Conservation (phyloP, 1,140 invertebrate species). For the Ectropis grisescens region DNA sequence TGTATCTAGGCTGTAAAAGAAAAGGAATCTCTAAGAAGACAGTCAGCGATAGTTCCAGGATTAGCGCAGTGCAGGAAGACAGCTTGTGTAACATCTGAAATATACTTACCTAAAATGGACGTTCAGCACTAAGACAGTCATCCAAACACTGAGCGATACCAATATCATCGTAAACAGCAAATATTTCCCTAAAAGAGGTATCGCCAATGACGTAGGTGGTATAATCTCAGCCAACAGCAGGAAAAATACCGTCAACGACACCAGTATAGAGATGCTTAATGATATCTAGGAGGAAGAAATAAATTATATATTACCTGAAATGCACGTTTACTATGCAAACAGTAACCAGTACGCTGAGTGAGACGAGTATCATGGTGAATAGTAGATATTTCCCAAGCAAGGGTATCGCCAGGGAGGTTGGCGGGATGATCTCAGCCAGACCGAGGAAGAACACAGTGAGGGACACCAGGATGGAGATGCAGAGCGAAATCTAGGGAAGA, state of each 20-base stretch:
- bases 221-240: no score
- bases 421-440: conserved; percentile 97
- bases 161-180: conserved; percentile 97
- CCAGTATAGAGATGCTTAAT: conserved; percentile 96
- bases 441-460: conserved; percentile 98
- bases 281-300: conserved; percentile 77
- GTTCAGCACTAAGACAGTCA: conserved; percentile 96
- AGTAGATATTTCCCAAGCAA: conserved; percentile 95
- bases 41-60: no score
- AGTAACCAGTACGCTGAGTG: conserved; percentile 95
- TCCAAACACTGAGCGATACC: conserved; percentile 95
- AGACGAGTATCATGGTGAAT: conserved; percentile 98
- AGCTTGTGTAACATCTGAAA: no score
- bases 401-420: conserved; percentile 95
- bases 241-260: conserved; percentile 98
- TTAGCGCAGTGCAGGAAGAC: no score
- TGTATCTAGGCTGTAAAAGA: no score
- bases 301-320: conserved; percentile 95
- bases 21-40: no score
- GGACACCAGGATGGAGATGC: conserved; percentile 97
- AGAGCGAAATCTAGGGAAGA: conserved; percentile 82
- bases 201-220: conserved; percentile 95
- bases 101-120: conserved; percentile 98
- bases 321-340: conserved; percentile 97
- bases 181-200: conserved; percentile 96